Evolutionary conservation across 2,888 invertebrate genomes (phyloP), one percentile per base, ranked within the genome.

Genomic region (Saturnia pavonia): DNA sequence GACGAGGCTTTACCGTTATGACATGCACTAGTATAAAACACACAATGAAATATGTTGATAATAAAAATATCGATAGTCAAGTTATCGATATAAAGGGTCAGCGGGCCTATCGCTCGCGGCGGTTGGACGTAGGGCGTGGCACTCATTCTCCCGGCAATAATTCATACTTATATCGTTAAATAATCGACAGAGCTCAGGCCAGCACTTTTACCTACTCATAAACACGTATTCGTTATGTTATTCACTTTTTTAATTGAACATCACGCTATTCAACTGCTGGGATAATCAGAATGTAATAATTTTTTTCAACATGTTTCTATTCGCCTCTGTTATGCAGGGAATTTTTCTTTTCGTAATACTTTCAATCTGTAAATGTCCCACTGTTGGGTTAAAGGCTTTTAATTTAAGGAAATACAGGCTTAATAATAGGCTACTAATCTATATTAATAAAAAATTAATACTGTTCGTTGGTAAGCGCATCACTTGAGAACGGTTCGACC

Each of bases 81-180:
- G n/a, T 60, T 70, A 75, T 75, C 78, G 77, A 77, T 73, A 76
- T 14, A 40, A 70, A 43, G 72, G 74, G 74, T 19, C 8, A 4
- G 16, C 78, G 74, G 78, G 71, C 71, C 42, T 25, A 67, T 72
- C 71, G 65, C 73, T 69, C 14, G 69, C 80, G 86, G 91, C 89
- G 84, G 74, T 82, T 77, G 80, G 82, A 77, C 83, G 75, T 79
- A 77, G 90, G 92, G 93, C 93, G 92, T 88, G 89, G 80, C 88
- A 67, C 85, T 88, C 88, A 90, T 88, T 88, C 83, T 86, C 88
- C 82, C 82, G 81, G 81, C 85, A 85, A 90, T 92, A 92, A 93
- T 91, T 92, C 91, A 93, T 91, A 87, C 91, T 82, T 82, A 78
- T 85, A 83, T 88, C 86, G 86, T 90, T 90, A 92, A 91, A 91